Evolutionary conservation across 1,140 invertebrate genomes (phyloP).

Genomic region (Anthonomus grandis): DNA sequence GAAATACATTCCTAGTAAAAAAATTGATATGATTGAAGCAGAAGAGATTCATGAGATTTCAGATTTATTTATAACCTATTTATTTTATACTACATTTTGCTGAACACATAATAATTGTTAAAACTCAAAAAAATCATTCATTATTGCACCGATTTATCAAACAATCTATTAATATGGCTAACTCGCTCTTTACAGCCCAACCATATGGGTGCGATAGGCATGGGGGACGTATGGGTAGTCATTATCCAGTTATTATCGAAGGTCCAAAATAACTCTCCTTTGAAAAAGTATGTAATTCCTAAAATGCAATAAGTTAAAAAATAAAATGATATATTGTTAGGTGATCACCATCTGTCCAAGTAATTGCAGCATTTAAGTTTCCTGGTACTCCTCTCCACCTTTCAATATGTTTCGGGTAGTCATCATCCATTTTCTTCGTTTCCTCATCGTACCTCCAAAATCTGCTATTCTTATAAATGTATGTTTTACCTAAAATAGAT

Average conservation of each 20-base stretch:
- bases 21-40: too few species aligned
- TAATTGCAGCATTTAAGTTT: conserved; percentile 61
- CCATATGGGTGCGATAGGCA: conserved; percentile 58
- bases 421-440: conserved; percentile 55
- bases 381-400: conserved; percentile 65
- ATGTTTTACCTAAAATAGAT: conserved; percentile 50
- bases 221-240: conserved; percentile 50
- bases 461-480: conserved; percentile 57
- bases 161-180: too few species aligned
- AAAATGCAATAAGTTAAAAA: conserved; percentile 20
- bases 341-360: conserved; percentile 57
- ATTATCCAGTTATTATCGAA: conserved; percentile 58
- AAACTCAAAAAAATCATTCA: conserved; percentile 9
- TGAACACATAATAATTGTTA: too few species aligned
- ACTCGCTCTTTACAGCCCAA: conserved; percentile 52
- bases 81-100: too few species aligned
- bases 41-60: too few species aligned
- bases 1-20: too few species aligned
- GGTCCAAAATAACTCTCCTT: conserved; percentile 59
- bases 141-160: too few species aligned
- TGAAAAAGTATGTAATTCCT: conserved; percentile 64
- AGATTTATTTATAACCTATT: too few species aligned
- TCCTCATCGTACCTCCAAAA: conserved; percentile 70
- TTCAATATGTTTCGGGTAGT: conserved; percentile 64
- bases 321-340: conserved; percentile 8